Evolutionary conservation across 2,888 invertebrate genomes (phyloP), one percentile per base, ranked within the genome.

Genomic region (Mactromeris polynyma): DNA sequence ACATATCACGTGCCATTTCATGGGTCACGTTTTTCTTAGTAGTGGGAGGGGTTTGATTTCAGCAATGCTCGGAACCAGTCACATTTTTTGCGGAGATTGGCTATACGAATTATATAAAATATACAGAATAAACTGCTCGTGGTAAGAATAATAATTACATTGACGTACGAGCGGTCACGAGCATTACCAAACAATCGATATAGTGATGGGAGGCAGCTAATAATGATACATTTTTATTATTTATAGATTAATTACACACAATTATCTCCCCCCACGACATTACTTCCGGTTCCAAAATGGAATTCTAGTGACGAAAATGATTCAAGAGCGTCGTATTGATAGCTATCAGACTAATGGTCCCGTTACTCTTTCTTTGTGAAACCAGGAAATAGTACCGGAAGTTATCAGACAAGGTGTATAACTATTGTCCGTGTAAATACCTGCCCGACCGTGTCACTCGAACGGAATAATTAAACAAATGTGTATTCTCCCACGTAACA

Each of bases 351-450:
- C 36, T 78, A 54, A 84, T 84, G 51, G 54, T 38, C 21, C 38
- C 78, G 46, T 38, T 54, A 77, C 77, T 77, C 77, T 77, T 54
- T 78, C 51, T 21, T 83, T 77, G 69, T 77, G 73, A 83, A 83
- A 77, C 73, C 64, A 69, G 83, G 83, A 83, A 83, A 83, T 83
- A 77, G 42, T 77, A 51, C 51, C 84, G 84, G 84, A 84, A 51
- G 78, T 78, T 51, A 7, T n/a, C 26, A 11, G 84, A 54, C 78
- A 78, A 36, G 38, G 36, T 33, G 31, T 38, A 54, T 33, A 38
- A 38, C 36, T 11, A 54, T 19, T 21, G 54, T 26, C n/a, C 54
- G 54, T 26, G 26, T 78, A 83, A 83, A 33, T 83, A 77, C 46
- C 77, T 83, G 83, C 83, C 77, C 77, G 64, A 83, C 40, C 69